Evolutionary conservation across 2,797 vertebrate genomes (phyloP), one percentile per base, ranked within the genome.

Genomic region (Rhinichthys osculus): DNA sequence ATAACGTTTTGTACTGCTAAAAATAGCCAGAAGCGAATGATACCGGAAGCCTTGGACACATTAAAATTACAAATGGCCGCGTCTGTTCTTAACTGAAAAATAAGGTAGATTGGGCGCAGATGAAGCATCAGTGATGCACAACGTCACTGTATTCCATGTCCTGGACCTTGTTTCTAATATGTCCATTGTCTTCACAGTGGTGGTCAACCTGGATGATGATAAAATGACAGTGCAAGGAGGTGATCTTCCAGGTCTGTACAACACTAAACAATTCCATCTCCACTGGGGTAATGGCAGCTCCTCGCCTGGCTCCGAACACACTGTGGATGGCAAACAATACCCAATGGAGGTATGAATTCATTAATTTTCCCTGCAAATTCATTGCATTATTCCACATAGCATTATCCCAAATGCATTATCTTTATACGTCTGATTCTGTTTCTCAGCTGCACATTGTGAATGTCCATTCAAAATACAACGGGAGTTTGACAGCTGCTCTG

Each of bases 181-280:
- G 19, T 77, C 44, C 7, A 78, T 59, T 88, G 54, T 42, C 30
- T 78, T 42, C 14, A 4, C 89, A 97, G 96, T 94, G 50, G 87
- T 93, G 30, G 88, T 92, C 70, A 16, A 19, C 0, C 59, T 96
- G 62, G 78, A 92, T 13, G 76, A 89, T 0, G 54, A 33, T 0
- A 4, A 27, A 38, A 88, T 94, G 87, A 88, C 82, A 23, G 84
- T 96, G 23, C 91, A 91, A 4, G 93, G 91, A 0, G 93, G 93
- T 1, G 94, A 90, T 64, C 87, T 97, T 59, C 78, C 64, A 2
- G 3, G 83, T 2, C 7, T 11, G 23, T 96, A 96, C 88, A 86
- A 86, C 27, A 85, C 89, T 67, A n/a, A 89, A 0, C 93, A 96
- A 81, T 88, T 95, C 27, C 95, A 96, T 88, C 92, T 96, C 67